Base-by-base conservation (phyloP, 2,888 invertebrate genomes). In the Lepidocyrtoides sp. region DNA sequence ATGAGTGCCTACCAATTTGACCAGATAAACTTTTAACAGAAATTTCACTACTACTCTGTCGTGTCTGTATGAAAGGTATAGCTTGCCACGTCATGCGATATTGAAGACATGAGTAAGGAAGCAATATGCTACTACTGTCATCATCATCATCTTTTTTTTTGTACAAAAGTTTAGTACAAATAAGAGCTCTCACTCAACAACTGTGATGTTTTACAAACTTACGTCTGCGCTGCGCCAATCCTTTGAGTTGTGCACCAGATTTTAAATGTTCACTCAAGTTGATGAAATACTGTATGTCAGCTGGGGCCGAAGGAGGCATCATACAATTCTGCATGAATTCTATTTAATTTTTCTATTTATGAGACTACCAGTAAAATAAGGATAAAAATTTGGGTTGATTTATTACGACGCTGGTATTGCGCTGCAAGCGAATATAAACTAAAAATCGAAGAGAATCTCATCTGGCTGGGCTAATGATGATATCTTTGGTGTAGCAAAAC, bases 21-120 rank as follows among this genome's bases (percentile, higher is more conserved):
- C 81, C 81, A 81, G 81, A 36, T 54, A 57, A 81, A 81, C 32
- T 75, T 75, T 77, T 77, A 29, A 32, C 66, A 63, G 17, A 69
- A 69, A 36, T 12, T 72, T 75, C 5, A 26, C 23, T 26, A 72
- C 75, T 20, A 7, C 57, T 5, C 17, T 1, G 51, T 44, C 26
- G 44, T 75, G 79, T 36, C 54, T 57, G 20, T 32, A 12, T 77
- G 26, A 77, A 57, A 81, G 54, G 79, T 57, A 54, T 81, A 36
- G 29, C 29, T 48, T 90, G 90, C 90, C 90, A 90, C 90, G 90
- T 90, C 90, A 90, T 90, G 90, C 85, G 79, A 83, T 79, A 90
- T 90, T 75, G 77, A 90, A 84, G 51, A 48, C 32, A 29, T 32
- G n/a, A n/a, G 10, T 29, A 83, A 83, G 3, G 36, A 41, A 32